phyloP scores from a whole-genome alignment of 1,140 invertebrate genomes.

The Druon quercuslanigerum region DNA sequence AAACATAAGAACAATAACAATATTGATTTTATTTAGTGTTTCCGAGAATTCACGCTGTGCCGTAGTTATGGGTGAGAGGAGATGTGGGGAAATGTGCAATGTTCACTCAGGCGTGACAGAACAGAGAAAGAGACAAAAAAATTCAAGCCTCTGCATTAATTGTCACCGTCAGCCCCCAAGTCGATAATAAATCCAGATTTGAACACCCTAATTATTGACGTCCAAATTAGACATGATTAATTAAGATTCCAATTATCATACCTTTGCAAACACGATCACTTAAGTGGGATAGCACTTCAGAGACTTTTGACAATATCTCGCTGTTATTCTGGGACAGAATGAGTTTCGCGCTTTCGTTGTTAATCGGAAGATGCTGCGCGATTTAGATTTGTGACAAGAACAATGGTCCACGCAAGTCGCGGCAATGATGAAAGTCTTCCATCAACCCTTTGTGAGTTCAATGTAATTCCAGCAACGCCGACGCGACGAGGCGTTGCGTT shows the following conservation, averaged over 20 bases:
- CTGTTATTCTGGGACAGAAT: background rate
- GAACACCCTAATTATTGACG: too few species aligned
- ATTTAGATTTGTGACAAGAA: constrained; percentile 32
- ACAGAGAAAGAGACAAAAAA: too few species aligned
- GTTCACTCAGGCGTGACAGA: too few species aligned
- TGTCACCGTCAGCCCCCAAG: too few species aligned
- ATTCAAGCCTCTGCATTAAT: too few species aligned
- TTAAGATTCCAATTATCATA: background rate
- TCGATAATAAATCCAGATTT: too few species aligned
- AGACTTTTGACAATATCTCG: constrained; percentile 1
- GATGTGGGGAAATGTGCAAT: too few species aligned
- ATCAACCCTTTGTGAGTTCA: constrained; percentile 59
- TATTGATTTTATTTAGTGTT: too few species aligned
- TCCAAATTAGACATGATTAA: background rate
- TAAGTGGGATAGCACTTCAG: background rate
- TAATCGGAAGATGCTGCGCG: constrained; percentile 13
- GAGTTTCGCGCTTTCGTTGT: background rate
- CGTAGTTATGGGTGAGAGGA: too few species aligned
- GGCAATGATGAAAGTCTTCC: constrained; percentile 60
- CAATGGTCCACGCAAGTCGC: constrained; percentile 37
- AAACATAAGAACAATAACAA: too few species aligned
- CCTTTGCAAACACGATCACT: background rate
- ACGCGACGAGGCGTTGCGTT: constrained; percentile 33
- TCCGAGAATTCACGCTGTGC: too few species aligned
- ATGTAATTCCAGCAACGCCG: constrained; percentile 59